These are phyloP conservation scores for Huso huso DNA, from an alignment of 2,797 vertebrate genomes.

Conservation along the genomic window DNA sequence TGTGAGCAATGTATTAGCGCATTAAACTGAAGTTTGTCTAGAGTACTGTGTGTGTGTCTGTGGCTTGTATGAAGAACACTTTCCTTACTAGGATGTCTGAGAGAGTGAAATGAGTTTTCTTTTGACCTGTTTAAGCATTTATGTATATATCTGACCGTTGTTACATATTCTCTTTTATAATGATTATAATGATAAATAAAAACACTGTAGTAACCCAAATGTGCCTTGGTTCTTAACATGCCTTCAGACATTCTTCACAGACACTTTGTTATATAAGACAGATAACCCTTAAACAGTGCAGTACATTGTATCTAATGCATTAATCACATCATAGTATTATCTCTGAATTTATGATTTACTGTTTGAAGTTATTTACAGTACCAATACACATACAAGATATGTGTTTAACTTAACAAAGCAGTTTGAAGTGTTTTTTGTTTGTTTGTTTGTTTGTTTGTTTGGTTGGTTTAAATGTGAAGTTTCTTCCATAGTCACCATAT, in stretches of 20 bases:
- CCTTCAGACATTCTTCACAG: neutral
- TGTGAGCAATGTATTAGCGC: neutral
- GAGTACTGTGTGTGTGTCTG: neutral
- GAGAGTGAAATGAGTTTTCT: neutral
- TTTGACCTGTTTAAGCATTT: constrained; percentile 8
- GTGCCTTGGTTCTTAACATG: neutral
- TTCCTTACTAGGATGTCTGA: neutral
- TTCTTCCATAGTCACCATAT: neutral
- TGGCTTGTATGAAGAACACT: neutral
- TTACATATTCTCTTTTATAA: constrained; percentile 26
- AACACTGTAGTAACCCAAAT: constrained; percentile 39
- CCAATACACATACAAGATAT: no score
- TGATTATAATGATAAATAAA: constrained; percentile 21
- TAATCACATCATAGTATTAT: no score
- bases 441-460: neutral
- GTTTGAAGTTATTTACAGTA: no score
- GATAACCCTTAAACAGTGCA: no score
- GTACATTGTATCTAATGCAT: no score
- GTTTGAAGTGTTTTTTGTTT: neutral
- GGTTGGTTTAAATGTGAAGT: neutral
- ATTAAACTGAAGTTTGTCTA: neutral
- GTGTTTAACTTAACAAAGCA: neutral
- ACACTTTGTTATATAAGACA: neutral
- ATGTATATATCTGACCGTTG: constrained; percentile 19
- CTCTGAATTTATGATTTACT: no score